phyloP scores from a whole-genome alignment of 2,797 vertebrate genomes.

The Molossus alvarezi region DNA sequence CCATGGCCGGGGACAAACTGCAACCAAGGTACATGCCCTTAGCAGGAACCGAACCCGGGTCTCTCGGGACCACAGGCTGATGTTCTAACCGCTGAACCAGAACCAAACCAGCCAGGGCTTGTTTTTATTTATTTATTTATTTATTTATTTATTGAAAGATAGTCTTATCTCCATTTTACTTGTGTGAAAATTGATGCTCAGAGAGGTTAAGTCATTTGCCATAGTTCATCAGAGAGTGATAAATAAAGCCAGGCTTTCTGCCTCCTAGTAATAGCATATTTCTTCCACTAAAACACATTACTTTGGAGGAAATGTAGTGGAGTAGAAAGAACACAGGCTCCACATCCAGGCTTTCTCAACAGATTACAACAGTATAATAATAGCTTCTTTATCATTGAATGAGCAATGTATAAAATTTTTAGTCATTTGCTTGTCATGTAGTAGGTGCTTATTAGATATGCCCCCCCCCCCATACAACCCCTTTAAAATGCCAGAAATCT shows the following conservation, averaged over 20 bases:
- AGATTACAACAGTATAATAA: not conserved
- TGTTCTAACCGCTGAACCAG: too few relatives aligned
- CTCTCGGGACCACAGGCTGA: too few relatives aligned
- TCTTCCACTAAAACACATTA: not conserved
- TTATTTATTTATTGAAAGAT: too few relatives aligned
- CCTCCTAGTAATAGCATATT: not conserved
- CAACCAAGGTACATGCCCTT: too few relatives aligned
- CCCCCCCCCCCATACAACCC: too few relatives aligned
- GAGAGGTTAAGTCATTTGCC: constrained; percentile 20
- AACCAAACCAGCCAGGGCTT: too few relatives aligned
- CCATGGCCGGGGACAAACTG: too few relatives aligned
- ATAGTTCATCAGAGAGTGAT: constrained; percentile 59
- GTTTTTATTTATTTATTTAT: too few relatives aligned
- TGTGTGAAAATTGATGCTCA: constrained; percentile 54
- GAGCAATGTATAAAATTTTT: constrained; percentile 36
- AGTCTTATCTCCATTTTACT: not conserved
- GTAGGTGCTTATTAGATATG: not conserved
- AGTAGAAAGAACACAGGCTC: not conserved
- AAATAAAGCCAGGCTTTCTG: constrained; percentile 42
- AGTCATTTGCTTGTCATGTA: not conserved
- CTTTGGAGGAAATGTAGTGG: constrained; percentile 19
- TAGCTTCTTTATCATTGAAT: constrained; percentile 31
- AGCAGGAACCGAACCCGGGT: too few relatives aligned
- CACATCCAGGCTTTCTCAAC: constrained; percentile 22
- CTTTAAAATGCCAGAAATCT: not conserved